phyloP scores from a whole-genome alignment of 2,888 invertebrate species.

The Stegophylla sp. region DNA sequence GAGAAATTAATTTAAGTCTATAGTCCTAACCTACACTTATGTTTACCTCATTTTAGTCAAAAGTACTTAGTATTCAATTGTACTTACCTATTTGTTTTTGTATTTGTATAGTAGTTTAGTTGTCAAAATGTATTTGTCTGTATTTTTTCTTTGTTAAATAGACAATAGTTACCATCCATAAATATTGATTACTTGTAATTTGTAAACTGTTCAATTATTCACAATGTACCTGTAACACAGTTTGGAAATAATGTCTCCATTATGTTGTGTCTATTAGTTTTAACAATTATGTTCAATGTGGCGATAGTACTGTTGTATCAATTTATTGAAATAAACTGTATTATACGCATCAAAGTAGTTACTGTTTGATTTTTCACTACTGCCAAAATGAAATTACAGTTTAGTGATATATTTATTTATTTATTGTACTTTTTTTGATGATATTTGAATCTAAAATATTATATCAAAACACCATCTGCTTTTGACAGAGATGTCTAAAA shows the following conservation, averaged over 20 bases:
- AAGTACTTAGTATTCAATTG: neutral
- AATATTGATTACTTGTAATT: constrained; percentile 26
- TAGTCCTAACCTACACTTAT: too few species aligned
- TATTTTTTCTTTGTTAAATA: constrained; percentile 8
- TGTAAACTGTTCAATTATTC: constrained; percentile 49
- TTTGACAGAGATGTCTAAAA: too few species aligned
- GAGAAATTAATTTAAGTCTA: neutral
- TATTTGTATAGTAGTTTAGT: neutral
- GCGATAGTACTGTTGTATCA: constrained; percentile 5
- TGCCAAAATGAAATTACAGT: constrained; percentile 28
- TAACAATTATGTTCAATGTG: neutral
- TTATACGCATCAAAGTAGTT: neutral
- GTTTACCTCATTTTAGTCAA: neutral
- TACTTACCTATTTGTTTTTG: neutral
- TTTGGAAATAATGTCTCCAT: neutral
- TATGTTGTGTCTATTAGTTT: constrained; percentile 17
- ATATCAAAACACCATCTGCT: too few species aligned
- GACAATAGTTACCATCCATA: constrained; percentile 34
- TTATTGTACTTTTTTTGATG: neutral
- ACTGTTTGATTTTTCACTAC: neutral
- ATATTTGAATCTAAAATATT: neutral
- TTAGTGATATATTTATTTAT: neutral
- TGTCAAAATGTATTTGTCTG: constrained; percentile 8
- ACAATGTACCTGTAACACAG: constrained; percentile 17
- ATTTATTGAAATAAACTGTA: neutral